Evolutionary conservation across 2,888 invertebrate genomes (phyloP), one percentile per base, ranked within the genome.

Genomic region (Dasypogon diadema): DNA sequence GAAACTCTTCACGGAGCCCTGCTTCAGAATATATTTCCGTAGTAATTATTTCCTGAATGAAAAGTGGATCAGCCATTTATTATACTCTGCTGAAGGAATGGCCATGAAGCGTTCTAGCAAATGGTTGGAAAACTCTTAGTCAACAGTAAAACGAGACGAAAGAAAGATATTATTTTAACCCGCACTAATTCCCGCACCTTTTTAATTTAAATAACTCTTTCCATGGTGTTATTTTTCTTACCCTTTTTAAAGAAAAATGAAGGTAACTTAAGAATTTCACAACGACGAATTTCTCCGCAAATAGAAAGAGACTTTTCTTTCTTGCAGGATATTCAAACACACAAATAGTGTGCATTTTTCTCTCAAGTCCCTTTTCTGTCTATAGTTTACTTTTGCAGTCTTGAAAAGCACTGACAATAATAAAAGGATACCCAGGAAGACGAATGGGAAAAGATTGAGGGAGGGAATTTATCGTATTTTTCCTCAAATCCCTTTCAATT

Each of bases 401-500:
- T 2, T 18, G 65, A 46, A 37, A 48, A 42, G 42, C n/a, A 42
- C 42, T 42, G 65, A 22, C 48, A 65, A 65, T 48, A 65, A 65
- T 65, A 65, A 65, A 24, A 48, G 24, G 24, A 8, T 65, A 18
- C 46, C 24, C 48, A 18, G 46, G 65, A 65, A 46, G 65, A 65
- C 37, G 48, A 37, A 65, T 65, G 65, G 18, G 24, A 24, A 37
- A 48, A 65, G 65, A 65, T 60, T 65, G 65, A 65, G 48, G 22
- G 48, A 65, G 48, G 14, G 48, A 65, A 65, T 65, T 65, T 46
- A 65, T 65, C 42, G 22, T 37, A 65, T 65, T 65, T 65, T 65
- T 65, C 65, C 65, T 65, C 46, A 65, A 65, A 65, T 65, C 42
- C 65, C 21, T 65, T 65, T 65, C 65, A 65, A 65, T 65, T 65